phyloP scores from a whole-genome alignment of 2,888 invertebrate genomes.

The Pyrrhosoma nymphula region DNA sequence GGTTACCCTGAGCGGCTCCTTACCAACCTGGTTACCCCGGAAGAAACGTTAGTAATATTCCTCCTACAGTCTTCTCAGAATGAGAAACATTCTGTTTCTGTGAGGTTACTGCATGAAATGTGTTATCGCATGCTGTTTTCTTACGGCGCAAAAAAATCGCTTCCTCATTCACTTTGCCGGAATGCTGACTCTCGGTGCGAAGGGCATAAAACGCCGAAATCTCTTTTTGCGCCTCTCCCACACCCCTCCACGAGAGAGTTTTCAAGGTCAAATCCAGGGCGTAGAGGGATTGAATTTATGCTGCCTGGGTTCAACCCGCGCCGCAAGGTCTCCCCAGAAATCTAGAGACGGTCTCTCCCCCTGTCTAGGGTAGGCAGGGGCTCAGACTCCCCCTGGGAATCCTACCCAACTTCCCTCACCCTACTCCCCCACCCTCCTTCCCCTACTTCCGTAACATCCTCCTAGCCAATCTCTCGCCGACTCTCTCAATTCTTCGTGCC shows the following conservation, averaged over 20 bases:
- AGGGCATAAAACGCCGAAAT: neutral
- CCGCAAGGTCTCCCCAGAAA: neutral
- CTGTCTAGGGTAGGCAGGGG: neutral
- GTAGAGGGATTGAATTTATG: neutral
- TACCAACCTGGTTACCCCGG: too few relatives aligned
- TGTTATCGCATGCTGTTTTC: too few relatives aligned
- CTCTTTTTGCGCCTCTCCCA: neutral
- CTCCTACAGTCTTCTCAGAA: neutral
- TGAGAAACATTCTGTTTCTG: neutral
- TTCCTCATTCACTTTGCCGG: neutral
- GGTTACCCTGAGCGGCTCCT: too few relatives aligned
- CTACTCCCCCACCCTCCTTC: neutral
- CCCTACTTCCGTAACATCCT: neutral
- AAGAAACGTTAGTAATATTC: neutral
- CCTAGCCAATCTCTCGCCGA: neutral
- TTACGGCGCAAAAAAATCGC: neutral
- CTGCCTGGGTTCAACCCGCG: neutral
- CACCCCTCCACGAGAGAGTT: neutral
- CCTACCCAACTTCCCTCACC: neutral
- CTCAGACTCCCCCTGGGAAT: neutral
- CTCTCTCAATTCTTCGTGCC: neutral
- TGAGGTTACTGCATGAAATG: too few relatives aligned
- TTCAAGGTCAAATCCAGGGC: slow-evolving; percentile 9
- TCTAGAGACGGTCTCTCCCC: neutral
- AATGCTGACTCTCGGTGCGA: neutral